Conservation (phyloP, 92 coral and sea anemone genomes). For the Anthopleura xanthogrammica region DNA sequence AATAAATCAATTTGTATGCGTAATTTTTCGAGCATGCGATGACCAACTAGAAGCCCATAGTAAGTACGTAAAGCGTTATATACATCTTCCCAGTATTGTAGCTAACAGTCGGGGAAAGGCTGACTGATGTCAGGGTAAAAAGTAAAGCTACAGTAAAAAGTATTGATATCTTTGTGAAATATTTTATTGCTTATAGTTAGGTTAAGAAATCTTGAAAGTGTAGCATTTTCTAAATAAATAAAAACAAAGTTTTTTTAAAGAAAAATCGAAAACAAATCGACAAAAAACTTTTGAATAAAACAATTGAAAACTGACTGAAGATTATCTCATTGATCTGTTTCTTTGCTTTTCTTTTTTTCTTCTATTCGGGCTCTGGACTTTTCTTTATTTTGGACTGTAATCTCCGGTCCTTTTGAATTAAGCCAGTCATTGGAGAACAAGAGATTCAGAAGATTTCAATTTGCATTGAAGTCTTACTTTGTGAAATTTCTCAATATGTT, state of each 20-base stretch:
- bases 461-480: conserved; percentile 3
- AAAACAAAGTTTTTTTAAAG: too few relatives aligned
- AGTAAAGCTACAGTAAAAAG: neutral
- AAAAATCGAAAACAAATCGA: too few relatives aligned
- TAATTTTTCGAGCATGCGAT: conserved; percentile 5
- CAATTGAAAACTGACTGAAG: neutral
- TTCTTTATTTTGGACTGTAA: neutral
- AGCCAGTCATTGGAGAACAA: neutral
- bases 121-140: neutral
- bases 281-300: neutral
- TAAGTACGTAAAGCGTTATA: too few relatives aligned
- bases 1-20: conserved; percentile 7
- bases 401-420: conserved; percentile 27
- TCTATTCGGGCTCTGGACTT: too few relatives aligned
- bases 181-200: too few relatives aligned
- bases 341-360: neutral
- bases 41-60: neutral
- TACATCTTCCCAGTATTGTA: too few relatives aligned
- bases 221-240: too few relatives aligned
- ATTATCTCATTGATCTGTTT: neutral
- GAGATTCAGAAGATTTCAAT: conserved; percentile 5
- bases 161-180: too few relatives aligned
- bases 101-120: neutral
- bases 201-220: neutral
- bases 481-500: neutral